A percentile compares a stretch with the other conserved stretches of the same genome.
Evolutionary conservation across 2,797 vertebrate species (phyloP).

Genomic region (Arctocebus calabarensis): DNA sequence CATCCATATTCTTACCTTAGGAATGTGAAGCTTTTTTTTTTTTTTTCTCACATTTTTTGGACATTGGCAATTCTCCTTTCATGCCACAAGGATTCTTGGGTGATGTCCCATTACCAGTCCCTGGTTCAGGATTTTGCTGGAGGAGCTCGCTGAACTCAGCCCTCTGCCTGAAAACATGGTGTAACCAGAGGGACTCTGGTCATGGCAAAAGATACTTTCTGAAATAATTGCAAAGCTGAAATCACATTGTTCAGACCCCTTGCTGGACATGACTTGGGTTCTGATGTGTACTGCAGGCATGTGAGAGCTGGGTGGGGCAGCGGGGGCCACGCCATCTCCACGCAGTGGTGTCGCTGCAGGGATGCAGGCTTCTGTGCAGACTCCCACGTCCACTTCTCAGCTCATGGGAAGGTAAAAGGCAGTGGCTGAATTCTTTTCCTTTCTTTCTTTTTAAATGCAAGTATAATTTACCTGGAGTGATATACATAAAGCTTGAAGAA

Average conservation of each 20-base stretch:
- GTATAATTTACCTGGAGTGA: background rate
- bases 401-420: background rate
- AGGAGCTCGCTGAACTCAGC: background rate
- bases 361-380: no score
- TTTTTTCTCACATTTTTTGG: background rate
- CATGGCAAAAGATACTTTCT: background rate
- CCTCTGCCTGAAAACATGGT: background rate
- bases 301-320: background rate
- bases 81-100: background rate
- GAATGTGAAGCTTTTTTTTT: no score
- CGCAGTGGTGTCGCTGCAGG: background rate
- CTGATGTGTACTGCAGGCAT: background rate
- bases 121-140: background rate
- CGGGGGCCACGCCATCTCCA: background rate
- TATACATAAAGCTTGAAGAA: background rate
- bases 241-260: background rate
- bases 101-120: background rate
- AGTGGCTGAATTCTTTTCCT: background rate
- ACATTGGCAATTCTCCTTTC: background rate
- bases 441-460: background rate
- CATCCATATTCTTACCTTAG: background rate
- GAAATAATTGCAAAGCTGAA: background rate
- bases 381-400: background rate
- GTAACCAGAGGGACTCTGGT: background rate
- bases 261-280: background rate